phyloP scores from a whole-genome alignment of 2,797 vertebrate species.

The Pyrocephalus nanus region DNA sequence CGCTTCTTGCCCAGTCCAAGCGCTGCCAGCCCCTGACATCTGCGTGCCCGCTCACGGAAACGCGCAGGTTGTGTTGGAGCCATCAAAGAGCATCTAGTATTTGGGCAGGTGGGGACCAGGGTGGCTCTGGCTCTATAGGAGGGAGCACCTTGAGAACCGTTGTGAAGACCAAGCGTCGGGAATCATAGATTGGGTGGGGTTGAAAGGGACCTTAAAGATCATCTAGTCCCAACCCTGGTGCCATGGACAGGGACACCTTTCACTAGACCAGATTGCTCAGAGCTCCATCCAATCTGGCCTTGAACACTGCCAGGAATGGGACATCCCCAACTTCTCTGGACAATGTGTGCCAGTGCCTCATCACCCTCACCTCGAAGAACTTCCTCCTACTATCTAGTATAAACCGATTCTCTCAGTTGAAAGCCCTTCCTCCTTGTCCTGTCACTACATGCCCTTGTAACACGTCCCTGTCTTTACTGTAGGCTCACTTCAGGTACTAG shows the following conservation, averaged over 20 bases:
- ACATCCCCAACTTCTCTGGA: neutral
- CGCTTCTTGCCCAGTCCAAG: rapidly evolving
- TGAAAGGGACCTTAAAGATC: neutral
- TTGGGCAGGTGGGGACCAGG: neutral
- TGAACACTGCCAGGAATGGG: neutral
- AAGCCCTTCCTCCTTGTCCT: neutral
- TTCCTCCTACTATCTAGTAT: neutral
- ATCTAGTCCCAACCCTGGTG: no score
- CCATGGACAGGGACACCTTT: neutral
- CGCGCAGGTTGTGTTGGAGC: neutral
- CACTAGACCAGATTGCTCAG: neutral
- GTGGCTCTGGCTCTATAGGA: neutral
- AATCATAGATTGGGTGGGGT: neutral
- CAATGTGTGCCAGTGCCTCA: neutral
- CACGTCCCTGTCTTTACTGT: neutral
- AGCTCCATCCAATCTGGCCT: neutral
- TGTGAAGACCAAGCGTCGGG: neutral
- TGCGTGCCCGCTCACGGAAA: neutral
- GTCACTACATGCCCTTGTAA: neutral
- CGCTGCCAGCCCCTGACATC: neutral
- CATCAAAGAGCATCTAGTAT: neutral
- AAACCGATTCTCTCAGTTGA: neutral
- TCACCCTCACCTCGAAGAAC: neutral
- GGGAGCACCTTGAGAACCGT: no score
- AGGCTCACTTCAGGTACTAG: neutral